Percentiles rank a stretch among this genome's conserved stretches.
Conservation (phyloP, 2,888 invertebrate species). For the Synergus umbraculus region DNA sequence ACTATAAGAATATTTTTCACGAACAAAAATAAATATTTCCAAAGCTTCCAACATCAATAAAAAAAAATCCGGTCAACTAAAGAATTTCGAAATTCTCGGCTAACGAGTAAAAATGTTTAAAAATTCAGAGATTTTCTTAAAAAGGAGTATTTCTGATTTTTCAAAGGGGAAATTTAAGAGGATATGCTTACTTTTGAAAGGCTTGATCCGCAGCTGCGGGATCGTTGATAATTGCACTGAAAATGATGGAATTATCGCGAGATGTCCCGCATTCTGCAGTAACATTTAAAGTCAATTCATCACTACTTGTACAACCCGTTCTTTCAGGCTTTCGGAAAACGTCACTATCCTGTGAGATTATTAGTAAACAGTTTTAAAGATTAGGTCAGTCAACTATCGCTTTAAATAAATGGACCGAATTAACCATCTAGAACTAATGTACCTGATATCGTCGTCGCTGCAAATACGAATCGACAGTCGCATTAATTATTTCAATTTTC, state of each 20-base stretch:
- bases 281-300: constrained; percentile 84
- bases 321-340: constrained; percentile 81
- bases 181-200: constrained; percentile 81
- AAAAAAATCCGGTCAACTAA: neutral
- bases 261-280: constrained; percentile 86
- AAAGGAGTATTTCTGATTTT: neutral
- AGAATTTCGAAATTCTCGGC: neutral
- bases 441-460: constrained; percentile 85
- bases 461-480: constrained; percentile 83
- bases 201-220: constrained; percentile 86
- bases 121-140: neutral
- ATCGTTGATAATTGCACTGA: constrained; percentile 88
- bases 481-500: constrained; percentile 83
- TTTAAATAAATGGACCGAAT: constrained; percentile 5
- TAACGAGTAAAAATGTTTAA: neutral
- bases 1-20: neutral
- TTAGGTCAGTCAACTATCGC: constrained; percentile 56
- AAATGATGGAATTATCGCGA: constrained; percentile 86
- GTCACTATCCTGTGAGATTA: constrained; percentile 80
- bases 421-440: constrained; percentile 58
- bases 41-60: neutral
- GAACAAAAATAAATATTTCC: neutral
- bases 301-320: constrained; percentile 81
- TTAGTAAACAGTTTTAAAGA: constrained; percentile 62
- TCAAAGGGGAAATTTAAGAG: neutral